Evolutionary conservation across 30 jellyfish, hydroid and myxozoan genomes (phyloP).

Genomic region (Chrysaora quinquecirrha): DNA sequence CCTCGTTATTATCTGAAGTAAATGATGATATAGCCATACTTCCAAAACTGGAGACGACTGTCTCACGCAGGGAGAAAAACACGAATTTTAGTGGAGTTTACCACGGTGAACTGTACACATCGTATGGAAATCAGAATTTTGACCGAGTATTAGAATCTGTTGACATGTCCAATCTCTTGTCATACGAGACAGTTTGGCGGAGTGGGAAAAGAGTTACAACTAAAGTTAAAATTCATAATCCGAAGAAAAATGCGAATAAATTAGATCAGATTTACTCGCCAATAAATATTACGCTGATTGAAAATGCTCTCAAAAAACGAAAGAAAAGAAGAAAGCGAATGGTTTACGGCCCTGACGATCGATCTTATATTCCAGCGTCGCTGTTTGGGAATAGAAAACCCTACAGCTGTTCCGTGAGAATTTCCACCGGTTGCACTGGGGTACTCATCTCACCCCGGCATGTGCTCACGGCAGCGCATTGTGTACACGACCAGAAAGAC

Average conservation of each 20-base stretch:
- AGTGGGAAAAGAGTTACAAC: slow-evolving; percentile 90
- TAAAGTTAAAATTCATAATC: slow-evolving; percentile 43
- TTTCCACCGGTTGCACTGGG: slow-evolving; percentile 99
- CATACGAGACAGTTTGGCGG: slow-evolving; percentile 94
- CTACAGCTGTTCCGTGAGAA: slow-evolving; percentile 80
- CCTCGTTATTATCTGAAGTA: slow-evolving; percentile 24
- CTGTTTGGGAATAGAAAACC: slow-evolving; percentile 89
- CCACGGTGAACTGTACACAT: slow-evolving; percentile 80
- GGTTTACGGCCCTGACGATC: slow-evolving; percentile 93
- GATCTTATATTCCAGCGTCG: slow-evolving; percentile 81
- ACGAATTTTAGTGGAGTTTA: slow-evolving; percentile 83
- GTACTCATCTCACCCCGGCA: slow-evolving; percentile 97
- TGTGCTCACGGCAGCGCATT: slow-evolving; percentile 99
- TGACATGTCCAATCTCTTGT: slow-evolving; percentile 64
- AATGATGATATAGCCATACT: slow-evolving; percentile 4
- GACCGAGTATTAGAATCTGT: slow-evolving; percentile 36
- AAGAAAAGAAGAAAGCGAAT: slow-evolving; percentile 66
- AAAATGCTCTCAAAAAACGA: not conserved
- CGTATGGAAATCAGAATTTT: slow-evolving; percentile 49
- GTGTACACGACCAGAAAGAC: slow-evolving; percentile 98
- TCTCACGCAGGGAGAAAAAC: slow-evolving; percentile 59
- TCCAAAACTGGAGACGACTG: slow-evolving; percentile 54
- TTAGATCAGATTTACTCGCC: not conserved
- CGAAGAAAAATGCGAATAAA: not conserved
- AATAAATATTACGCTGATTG: not conserved